A percentile compares a stretch with the other conserved stretches of the same genome.
Evolutionary conservation across 2,113 vertebrate genomes (phyloP).

Genomic region (Lagopus muta): DNA sequence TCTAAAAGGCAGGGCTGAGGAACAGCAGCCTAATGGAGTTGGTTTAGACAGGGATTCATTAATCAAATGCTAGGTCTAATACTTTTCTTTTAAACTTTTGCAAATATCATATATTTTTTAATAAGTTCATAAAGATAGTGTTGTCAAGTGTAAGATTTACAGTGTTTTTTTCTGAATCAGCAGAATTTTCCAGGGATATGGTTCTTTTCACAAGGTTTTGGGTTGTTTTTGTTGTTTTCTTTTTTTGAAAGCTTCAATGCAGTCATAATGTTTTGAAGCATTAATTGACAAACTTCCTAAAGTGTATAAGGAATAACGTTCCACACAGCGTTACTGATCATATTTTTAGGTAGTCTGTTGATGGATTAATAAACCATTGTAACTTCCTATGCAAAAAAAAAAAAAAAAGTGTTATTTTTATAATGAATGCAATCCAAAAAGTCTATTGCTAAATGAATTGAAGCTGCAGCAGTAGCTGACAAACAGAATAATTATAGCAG

Average conservation of each 20-base stretch:
- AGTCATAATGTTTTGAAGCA: slow-evolving; percentile 55
- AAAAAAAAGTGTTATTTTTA: slow-evolving; percentile 2
- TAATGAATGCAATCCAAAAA: slow-evolving; percentile 74
- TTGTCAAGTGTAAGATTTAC: slow-evolving; percentile 71
- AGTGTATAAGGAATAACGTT: slow-evolving; percentile 74
- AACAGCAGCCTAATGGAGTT: slow-evolving; percentile 22
- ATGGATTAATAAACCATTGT: slow-evolving; percentile 77
- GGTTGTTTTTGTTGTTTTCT: background rate
- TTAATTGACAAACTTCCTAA: slow-evolving; percentile 76
- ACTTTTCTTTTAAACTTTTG: slow-evolving; percentile 14
- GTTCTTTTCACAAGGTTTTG: slow-evolving; percentile 6
- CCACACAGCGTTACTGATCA: slow-evolving; percentile 69
- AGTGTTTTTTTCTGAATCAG: slow-evolving; percentile 62
- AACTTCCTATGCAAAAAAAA: slow-evolving; percentile 76
- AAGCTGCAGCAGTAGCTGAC: slow-evolving; percentile 65
- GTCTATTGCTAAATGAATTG: slow-evolving; percentile 74
- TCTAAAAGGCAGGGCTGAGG: slow-evolving; percentile 32
- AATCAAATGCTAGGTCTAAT: slow-evolving; percentile 51
- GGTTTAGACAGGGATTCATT: slow-evolving; percentile 60
- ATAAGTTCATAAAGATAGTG: slow-evolving; percentile 48
- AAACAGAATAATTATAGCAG: slow-evolving; percentile 50
- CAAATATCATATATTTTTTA: slow-evolving; percentile 54
- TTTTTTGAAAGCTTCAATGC: slow-evolving; percentile 36
- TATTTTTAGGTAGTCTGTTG: slow-evolving; percentile 73
- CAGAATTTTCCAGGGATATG: slow-evolving; percentile 46